Evolutionary conservation across 2,888 invertebrate species (phyloP), one percentile per base, ranked within the genome.

Genomic region (Xestoiulus laeticollis): DNA sequence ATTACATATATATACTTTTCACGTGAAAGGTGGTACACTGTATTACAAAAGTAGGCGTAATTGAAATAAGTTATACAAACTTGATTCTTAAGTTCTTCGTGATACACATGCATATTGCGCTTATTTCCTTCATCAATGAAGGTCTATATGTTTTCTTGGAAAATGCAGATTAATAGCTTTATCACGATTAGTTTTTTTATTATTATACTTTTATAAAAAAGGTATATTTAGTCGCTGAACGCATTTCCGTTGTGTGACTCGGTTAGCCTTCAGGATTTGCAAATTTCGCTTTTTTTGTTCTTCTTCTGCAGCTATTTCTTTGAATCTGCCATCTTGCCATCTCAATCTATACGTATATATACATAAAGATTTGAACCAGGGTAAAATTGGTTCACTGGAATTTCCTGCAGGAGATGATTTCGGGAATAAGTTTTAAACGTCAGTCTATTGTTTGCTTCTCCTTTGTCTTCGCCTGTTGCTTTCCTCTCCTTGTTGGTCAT

Each of bases 331-430:
- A 68, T 68, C 26, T 68, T 68, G 68, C 10, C 68, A 1, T 68
- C 68, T 26, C 68, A 22, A 68, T 68, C 68, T n/a, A 8, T 19
- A n/a, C 53, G n/a, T n/a, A n/a, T n/a, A n/a, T n/a, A n/a, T n/a
- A n/a, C n/a, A n/a, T n/a, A 16, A 53, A n/a, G 53, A 53, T 53
- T 68, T 68, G 12, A 68, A 26, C 68, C 4, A 68, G 16, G 26
- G 22, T 22, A 22, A 68, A 68, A 68, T 26, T 26, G 68, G 26
- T 68, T 68, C 22, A 8, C 68, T 26, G 22, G 68, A 68, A 68
- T 68, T 68, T 68, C 68, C 68, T 68, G 68, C 68, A 26, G 68
- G 68, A 26, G 22, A 68, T 19, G 68, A 68, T 68, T 68, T 26
- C 22, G 22, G 26, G 68, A 68, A 68, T 68, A 68, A 19, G 22